Percentiles rank a stretch among this genome's conserved stretches.
Conservation (phyloP, 2,113 vertebrate genomes). For the Malurus elegans region DNA sequence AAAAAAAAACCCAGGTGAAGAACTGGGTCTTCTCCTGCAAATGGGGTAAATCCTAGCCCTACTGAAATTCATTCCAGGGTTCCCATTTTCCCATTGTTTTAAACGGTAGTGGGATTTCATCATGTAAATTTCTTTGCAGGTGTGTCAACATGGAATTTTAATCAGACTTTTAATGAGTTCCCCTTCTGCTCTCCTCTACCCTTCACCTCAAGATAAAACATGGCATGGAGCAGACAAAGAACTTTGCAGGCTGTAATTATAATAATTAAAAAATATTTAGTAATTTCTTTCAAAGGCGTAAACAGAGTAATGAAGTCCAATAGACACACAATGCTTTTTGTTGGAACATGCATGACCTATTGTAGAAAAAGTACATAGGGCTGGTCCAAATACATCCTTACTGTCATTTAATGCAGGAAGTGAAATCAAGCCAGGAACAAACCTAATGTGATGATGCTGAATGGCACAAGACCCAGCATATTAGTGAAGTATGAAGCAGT, state of each 20-base stretch:
- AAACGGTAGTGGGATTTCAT: neutral
- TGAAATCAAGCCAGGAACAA: slow-evolving; percentile 59
- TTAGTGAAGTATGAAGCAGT: neutral
- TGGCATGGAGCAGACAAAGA: slow-evolving; percentile 37
- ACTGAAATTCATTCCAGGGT: neutral
- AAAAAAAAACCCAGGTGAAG: neutral
- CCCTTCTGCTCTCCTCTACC: slow-evolving; percentile 47
- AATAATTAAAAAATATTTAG: slow-evolving; percentile 44
- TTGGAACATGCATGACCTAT: slow-evolving; percentile 46
- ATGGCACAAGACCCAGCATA: neutral
- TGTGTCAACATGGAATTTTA: slow-evolving; percentile 48
- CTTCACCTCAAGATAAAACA: slow-evolving; percentile 37
- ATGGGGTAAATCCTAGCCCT: neutral
- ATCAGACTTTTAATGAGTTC: slow-evolving; percentile 52
- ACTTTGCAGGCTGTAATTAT: slow-evolving; percentile 23
- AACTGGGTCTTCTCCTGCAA: neutral
- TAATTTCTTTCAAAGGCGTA: slow-evolving; percentile 50
- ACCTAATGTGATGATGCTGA: slow-evolving; percentile 11
- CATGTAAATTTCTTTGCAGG: slow-evolving; percentile 11
- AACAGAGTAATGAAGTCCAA: slow-evolving; percentile 43
- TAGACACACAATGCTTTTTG: slow-evolving; percentile 43
- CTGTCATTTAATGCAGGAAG: slow-evolving; percentile 59
- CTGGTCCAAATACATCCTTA: slow-evolving; percentile 58
- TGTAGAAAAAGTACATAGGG: slow-evolving; percentile 53
- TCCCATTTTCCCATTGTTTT: slow-evolving; percentile 11